Percentiles rank a stretch among this genome's conserved stretches.
Evolutionary conservation across 2,797 vertebrate species (phyloP).

Genomic region (Antrozous pallidus): DNA sequence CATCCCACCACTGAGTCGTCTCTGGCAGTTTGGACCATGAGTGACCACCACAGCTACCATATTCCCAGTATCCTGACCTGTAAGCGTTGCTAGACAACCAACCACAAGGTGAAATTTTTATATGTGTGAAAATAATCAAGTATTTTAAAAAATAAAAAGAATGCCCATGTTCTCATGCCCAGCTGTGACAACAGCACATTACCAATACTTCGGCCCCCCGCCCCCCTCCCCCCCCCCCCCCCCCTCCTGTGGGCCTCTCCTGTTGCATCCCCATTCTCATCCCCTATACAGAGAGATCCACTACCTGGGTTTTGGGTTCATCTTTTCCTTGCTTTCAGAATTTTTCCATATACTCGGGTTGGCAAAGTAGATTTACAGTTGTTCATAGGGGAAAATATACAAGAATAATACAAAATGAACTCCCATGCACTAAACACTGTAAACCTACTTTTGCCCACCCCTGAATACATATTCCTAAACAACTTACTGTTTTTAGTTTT

Average conservation of each 20-base stretch:
- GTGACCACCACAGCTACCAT: neutral
- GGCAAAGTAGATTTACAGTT: no score
- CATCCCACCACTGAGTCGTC: neutral
- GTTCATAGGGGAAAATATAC: no score
- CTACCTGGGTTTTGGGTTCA: neutral
- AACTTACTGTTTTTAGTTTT: neutral
- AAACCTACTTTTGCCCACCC: no score
- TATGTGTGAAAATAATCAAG: neutral
- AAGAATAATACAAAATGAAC: no score
- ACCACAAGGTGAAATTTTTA: neutral
- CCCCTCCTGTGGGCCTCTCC: neutral
- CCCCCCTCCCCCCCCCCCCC: fast-evolving
- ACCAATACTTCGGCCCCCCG: neutral
- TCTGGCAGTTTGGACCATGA: neutral
- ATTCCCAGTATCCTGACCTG: neutral
- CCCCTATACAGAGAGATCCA: neutral
- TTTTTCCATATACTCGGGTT: neutral
- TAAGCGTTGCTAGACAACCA: neutral
- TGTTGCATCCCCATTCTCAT: neutral
- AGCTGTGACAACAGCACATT: neutral
- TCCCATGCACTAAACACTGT: no score
- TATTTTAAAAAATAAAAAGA: neutral
- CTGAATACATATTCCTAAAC: neutral
- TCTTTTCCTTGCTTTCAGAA: neutral
- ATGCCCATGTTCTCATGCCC: neutral